Evolutionary conservation across 2,797 vertebrate genomes (phyloP).

Genomic region (Pempheris klunzingeri): DNA sequence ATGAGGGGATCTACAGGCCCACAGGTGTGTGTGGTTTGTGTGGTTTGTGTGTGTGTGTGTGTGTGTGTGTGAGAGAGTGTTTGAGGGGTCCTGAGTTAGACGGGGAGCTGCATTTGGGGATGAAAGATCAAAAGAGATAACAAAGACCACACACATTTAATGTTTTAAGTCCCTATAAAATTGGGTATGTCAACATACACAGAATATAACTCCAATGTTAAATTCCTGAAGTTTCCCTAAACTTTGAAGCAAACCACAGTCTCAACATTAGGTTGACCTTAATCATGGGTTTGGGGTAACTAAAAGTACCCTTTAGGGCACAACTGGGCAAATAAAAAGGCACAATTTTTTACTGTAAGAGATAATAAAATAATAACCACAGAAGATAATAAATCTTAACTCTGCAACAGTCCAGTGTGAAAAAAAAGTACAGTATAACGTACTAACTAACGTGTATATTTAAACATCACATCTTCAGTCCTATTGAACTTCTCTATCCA

Average conservation of each 20-base stretch:
- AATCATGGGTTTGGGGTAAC: neutral
- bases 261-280: neutral
- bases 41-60: neutral
- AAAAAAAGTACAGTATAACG: neutral
- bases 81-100: neutral
- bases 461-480: neutral
- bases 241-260: neutral
- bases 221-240: neutral
- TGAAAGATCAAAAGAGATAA: too few species aligned
- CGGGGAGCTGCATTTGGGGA: neutral
- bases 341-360: neutral
- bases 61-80: slow-evolving; percentile 23
- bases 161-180: neutral
- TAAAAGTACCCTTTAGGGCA: neutral
- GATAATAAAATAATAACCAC: neutral
- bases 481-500: neutral
- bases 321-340: neutral
- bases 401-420: neutral
- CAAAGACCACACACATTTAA: neutral
- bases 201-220: neutral
- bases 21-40: slow-evolving; percentile 34
- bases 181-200: too few species aligned
- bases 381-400: neutral
- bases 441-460: too few species aligned
- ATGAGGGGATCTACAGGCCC: slow-evolving; percentile 30